These are phyloP conservation scores for Tipula confusa DNA, from an alignment of 2,888 invertebrate species.

Conservation along the genomic window DNA sequence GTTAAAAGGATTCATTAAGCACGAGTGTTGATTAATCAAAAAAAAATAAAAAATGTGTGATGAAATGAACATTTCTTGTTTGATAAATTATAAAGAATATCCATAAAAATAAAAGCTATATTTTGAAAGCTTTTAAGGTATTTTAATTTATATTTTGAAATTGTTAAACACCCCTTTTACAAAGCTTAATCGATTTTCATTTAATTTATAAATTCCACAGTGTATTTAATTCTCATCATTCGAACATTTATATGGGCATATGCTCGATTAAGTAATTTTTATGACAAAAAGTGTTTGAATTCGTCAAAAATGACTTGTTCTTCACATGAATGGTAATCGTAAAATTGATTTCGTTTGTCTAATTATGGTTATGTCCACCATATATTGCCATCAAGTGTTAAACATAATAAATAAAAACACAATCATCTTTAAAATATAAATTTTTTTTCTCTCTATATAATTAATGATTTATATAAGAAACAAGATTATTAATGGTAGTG, in stretches of 20 bases:
- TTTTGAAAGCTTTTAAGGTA: neutral
- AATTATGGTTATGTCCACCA: neutral
- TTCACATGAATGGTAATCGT: neutral
- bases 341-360: neutral
- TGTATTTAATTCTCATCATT: neutral
- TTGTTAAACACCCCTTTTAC: neutral
- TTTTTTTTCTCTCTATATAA: neutral
- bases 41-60: neutral
- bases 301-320: neutral
- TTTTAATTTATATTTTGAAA: neutral
- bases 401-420: neutral
- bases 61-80: neutral
- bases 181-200: neutral
- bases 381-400: neutral
- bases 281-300: neutral
- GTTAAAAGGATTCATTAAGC: slow-evolving; percentile 12
- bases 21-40: slow-evolving; percentile 1
- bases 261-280: neutral
- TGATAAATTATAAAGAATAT: neutral
- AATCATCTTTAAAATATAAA: neutral
- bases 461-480: slow-evolving; percentile 3
- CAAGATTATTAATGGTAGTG: slow-evolving; percentile 9
- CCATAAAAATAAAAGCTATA: neutral
- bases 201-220: neutral
- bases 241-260: neutral